Conservation (phyloP, 1,140 invertebrate species). For the Propsilocerus akamusi region DNA sequence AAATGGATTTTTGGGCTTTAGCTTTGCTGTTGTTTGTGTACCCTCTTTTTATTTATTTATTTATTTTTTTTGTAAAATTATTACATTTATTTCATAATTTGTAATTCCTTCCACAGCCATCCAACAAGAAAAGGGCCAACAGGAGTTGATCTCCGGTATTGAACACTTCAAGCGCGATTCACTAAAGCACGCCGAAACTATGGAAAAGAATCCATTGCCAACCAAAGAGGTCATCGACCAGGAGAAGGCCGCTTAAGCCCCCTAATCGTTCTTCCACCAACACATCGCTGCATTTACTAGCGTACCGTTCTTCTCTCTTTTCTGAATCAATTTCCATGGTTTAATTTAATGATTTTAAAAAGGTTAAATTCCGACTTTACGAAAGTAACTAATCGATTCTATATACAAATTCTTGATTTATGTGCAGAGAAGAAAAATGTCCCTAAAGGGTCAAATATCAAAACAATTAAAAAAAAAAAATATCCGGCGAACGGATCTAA, state of each 20-base stretch:
- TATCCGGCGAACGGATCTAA: too few species aligned
- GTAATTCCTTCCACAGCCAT: constrained; percentile 41
- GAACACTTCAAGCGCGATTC: constrained; percentile 71
- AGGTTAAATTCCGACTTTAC: too few species aligned
- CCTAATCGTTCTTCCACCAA: constrained; percentile 7
- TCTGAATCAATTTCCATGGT: too few species aligned
- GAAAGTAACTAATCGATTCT: too few species aligned
- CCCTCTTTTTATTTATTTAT: background rate
- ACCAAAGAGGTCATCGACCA: constrained; percentile 62
- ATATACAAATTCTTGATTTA: too few species aligned
- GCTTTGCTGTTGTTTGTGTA: background rate
- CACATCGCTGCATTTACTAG: too few species aligned
- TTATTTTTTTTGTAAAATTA: background rate
- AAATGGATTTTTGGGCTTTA: background rate
- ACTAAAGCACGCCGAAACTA: constrained; percentile 75
- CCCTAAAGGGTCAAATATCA: too few species aligned
- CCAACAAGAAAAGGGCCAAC: constrained; percentile 71
- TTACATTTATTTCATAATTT: constrained; percentile 5
- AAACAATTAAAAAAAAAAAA: too few species aligned
- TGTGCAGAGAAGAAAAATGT: too few species aligned
- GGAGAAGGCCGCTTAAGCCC: constrained; percentile 41
- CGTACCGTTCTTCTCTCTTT: too few species aligned
- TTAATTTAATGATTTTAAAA: too few species aligned
- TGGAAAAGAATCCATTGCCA: constrained; percentile 76
- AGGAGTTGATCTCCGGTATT: constrained; percentile 69